Evolutionary conservation across 2,113 vertebrate species (phyloP).

Genomic region (Paramormyrops kingsleyae): DNA sequence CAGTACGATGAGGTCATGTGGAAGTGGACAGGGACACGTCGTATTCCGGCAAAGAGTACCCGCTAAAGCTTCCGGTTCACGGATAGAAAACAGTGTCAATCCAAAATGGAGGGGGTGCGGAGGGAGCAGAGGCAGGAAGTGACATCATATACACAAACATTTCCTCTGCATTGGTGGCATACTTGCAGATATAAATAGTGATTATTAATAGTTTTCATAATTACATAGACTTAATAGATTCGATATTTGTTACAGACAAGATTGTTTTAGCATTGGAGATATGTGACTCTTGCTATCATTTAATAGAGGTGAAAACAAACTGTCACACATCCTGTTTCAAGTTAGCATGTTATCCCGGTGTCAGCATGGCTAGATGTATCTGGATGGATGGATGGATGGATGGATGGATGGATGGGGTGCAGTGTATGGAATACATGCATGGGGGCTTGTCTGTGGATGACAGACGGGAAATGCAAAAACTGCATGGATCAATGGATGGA

Average conservation of each 20-base stretch:
- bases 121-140: background rate
- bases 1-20: slow-evolving; percentile 36
- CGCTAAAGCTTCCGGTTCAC: background rate
- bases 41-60: background rate
- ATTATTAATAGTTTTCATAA: background rate
- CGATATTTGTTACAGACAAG: background rate
- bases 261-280: background rate
- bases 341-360: background rate
- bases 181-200: background rate
- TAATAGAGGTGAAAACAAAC: background rate
- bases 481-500: background rate
- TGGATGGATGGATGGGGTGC: background rate
- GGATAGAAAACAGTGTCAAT: background rate
- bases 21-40: slow-evolving; percentile 4
- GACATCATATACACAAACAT: slow-evolving; percentile 1
- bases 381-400: background rate
- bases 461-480: background rate
- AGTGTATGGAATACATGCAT: background rate
- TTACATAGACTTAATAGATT: background rate
- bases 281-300: background rate
- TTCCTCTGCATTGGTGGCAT: background rate
- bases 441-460: background rate
- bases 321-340: background rate
- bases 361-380: background rate
- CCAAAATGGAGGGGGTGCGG: background rate